Conservation (phyloP, 2,113 vertebrate species). For the Onychorhynchus coronatus region DNA sequence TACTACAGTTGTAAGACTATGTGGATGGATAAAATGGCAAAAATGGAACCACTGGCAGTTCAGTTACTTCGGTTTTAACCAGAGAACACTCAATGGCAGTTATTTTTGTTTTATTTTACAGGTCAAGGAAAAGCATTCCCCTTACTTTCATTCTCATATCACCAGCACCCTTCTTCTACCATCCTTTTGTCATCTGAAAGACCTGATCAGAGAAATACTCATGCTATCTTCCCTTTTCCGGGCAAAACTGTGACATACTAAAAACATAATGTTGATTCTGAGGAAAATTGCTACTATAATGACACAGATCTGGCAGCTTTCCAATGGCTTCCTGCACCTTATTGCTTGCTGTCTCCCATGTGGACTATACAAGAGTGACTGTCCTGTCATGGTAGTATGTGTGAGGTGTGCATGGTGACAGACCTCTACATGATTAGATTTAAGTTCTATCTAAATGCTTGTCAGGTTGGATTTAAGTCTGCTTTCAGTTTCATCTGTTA, state of each 20-base stretch:
- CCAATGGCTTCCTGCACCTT: neutral
- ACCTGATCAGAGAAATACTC: neutral
- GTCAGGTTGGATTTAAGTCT: neutral
- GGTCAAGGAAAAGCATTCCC: neutral
- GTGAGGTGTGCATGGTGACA: neutral
- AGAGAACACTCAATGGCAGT: neutral
- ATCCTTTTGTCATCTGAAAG: neutral
- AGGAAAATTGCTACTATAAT: neutral
- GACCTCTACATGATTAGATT: neutral
- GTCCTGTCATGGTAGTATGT: rapidly evolving
- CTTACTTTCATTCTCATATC: neutral
- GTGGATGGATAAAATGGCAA: neutral
- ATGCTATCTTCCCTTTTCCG: neutral
- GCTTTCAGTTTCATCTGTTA: neutral
- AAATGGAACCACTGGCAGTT: neutral
- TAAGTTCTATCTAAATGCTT: neutral
- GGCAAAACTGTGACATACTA: neutral
- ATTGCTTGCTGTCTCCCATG: neutral
- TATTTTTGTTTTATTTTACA: neutral
- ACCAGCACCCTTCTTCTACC: neutral
- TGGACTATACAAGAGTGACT: neutral
- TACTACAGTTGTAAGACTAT: neutral
- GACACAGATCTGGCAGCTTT: neutral
- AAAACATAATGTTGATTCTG: neutral
- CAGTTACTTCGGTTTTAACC: neutral